Evolutionary conservation across 2,797 vertebrate genomes (phyloP), one percentile per base, ranked within the genome.

Genomic region (Notoglanidium macrostoma): DNA sequence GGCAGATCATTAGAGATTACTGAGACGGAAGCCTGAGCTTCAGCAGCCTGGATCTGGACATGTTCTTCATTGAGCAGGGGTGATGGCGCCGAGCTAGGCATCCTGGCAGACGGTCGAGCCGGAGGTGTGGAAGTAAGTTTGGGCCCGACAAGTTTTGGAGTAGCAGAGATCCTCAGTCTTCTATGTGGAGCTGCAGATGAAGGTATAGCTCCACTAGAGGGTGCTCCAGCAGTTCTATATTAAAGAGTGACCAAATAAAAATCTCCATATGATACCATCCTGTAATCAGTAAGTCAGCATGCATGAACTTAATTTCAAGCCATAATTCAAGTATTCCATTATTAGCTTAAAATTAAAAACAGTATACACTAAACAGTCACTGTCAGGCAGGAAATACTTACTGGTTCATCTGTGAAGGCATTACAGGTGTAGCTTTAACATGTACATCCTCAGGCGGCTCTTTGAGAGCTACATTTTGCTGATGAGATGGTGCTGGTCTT

Each of bases 161-260:
- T 89, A 87, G 96, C 94, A 63, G 96, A 95, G 89, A 98, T 92
- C 23, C 97, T 95, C 89, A 97, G 97, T 93, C 97, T 96, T 92
- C 97, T 97, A 92, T 97, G 97, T 3, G 94, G 85, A n/a, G 77
- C 85, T 84, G 94, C 93, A 87, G 94, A 88, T 68, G 93, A 89
- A 29, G 95, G 85, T 87, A 88, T 87, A 85, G 92, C 92, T 83
- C 85, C 86, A 95, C 95, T 86, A 89, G 92, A 91, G 74, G 92
- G 82, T 55, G 84, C 90, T 81, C 81, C 91, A 57, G 87, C 90
- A 91, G 81, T 90, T n/a, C 97, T 98, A 88, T 6, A 93, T 91
- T 92, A 90, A 86, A 90, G 1, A 76, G 21, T 51, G 29, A 76
- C 51, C 85, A 68, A 46, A 80, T 32, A 70, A 85, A 44, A 54